These are phyloP conservation scores for Argopecten irradians DNA, from an alignment of 1,140 invertebrate species.

Conservation along the genomic window DNA sequence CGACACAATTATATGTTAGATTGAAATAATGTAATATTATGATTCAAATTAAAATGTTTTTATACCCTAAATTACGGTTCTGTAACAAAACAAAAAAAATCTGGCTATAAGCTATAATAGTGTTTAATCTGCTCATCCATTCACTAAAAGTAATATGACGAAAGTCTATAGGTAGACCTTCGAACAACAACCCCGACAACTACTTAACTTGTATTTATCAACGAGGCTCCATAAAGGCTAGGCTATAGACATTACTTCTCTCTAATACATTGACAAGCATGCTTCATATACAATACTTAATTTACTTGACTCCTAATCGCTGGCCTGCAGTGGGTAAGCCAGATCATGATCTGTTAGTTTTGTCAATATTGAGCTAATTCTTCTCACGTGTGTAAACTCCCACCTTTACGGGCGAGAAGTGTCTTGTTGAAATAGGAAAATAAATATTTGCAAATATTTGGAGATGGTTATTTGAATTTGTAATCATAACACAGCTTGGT, in stretches of 20 bases:
- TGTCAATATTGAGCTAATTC: not conserved
- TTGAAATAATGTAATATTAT: no score
- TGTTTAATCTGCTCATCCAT: not conserved
- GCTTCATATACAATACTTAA: not conserved
- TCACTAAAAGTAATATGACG: not conserved
- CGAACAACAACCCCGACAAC: not conserved
- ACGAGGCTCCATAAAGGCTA: not conserved
- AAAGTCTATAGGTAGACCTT: not conserved
- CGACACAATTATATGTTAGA: no score
- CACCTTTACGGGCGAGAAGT: not conserved
- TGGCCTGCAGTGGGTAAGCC: not conserved
- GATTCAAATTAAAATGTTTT: no score
- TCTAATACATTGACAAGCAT: constrained; percentile 5
- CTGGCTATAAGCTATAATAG: not conserved
- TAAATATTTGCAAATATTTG: constrained; percentile 18
- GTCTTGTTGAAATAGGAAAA: constrained; percentile 22
- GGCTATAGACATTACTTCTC: not conserved
- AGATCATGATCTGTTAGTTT: not conserved
- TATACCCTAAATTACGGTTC: no score
- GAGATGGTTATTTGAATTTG: not conserved
- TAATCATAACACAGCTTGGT: not conserved
- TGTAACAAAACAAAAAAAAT: not conserved
- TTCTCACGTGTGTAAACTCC: not conserved
- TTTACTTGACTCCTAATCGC: constrained; percentile 21
- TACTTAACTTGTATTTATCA: not conserved